Evolutionary conservation across 2,113 vertebrate species (phyloP), one percentile per base, ranked within the genome.

Genomic region (Ahaetulla prasina): DNA sequence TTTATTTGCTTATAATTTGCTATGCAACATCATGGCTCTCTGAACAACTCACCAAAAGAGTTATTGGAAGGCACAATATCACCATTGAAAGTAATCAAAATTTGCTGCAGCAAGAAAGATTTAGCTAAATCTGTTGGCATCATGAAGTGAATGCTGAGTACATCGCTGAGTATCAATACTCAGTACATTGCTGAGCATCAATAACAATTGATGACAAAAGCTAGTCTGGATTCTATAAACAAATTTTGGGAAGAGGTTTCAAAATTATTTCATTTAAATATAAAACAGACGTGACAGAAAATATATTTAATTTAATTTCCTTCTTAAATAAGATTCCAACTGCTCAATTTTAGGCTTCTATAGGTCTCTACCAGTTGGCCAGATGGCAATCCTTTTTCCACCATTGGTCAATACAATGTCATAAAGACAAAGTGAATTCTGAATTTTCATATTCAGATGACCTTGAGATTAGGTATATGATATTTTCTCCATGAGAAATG

Each of bases 211-310:
- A 89, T 89, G 85, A 80, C 49, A 52, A 68, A 88, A 89, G 43
- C 35, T 88, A 92, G 92, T 86, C 54, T 86, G 74, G n/a, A 85
- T 27, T 25, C 35, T 84, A 57, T 55, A 54, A 60, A 89, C 57
- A 88, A 85, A 91, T 63, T 30, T 94, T 90, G 12, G 68, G 54
- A 90, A 90, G 49, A 50, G 60, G 91, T 93, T 94, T 92, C 20
- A 68, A 88, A 95, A 93, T 9, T 35, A 63, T 39, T 85, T 30
- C 60, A 90, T 91, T 74, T 93, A 39, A 92, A 84, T 88, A 90
- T 63, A 91, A 92, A 91, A 92, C 27, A 89, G 89, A 87, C 92
- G 55, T 20, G 52, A 39, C 55, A 91, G 74, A 84, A 89, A 27
- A 89, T 49, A 47, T 84, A 80, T 92, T 60, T 20, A 80, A 30